Evolutionary conservation across 2,113 vertebrate species (phyloP).

Genomic region (Cathartes aura): DNA sequence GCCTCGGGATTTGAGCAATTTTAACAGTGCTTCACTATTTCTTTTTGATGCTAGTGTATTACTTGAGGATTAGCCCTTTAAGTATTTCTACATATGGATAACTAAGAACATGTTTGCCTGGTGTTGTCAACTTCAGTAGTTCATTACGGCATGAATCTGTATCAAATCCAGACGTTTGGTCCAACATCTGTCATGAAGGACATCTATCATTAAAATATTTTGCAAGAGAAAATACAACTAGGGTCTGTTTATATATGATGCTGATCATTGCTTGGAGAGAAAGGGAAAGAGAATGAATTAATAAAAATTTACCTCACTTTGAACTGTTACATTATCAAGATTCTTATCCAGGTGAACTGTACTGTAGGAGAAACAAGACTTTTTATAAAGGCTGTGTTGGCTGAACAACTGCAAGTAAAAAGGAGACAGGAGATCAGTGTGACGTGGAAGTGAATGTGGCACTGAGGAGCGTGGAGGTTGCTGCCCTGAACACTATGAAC

Average conservation of each 20-base stretch:
- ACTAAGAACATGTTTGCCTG: background rate
- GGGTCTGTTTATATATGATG: background rate
- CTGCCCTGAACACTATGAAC: background rate
- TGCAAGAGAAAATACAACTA: background rate
- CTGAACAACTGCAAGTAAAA: background rate
- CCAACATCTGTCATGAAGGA: background rate
- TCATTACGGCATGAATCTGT: background rate
- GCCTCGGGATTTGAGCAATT: background rate
- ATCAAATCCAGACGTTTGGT: background rate
- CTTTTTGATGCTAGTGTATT: background rate
- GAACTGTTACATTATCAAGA: background rate
- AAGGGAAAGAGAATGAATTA: background rate
- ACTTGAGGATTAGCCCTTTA: background rate
- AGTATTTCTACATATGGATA: background rate
- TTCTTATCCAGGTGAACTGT: background rate
- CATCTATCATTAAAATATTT: background rate
- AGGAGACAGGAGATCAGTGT: background rate
- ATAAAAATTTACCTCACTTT: background rate
- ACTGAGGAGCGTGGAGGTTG: background rate
- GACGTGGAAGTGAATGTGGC: background rate
- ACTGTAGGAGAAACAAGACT: background rate
- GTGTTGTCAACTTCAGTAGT: background rate
- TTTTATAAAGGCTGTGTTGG: background rate
- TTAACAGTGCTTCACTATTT: background rate
- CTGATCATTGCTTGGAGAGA: rapidly evolving